These are phyloP conservation scores for Acanthiza pusilla DNA, from an alignment of 2,797 vertebrate genomes.

Conservation along the genomic window DNA sequence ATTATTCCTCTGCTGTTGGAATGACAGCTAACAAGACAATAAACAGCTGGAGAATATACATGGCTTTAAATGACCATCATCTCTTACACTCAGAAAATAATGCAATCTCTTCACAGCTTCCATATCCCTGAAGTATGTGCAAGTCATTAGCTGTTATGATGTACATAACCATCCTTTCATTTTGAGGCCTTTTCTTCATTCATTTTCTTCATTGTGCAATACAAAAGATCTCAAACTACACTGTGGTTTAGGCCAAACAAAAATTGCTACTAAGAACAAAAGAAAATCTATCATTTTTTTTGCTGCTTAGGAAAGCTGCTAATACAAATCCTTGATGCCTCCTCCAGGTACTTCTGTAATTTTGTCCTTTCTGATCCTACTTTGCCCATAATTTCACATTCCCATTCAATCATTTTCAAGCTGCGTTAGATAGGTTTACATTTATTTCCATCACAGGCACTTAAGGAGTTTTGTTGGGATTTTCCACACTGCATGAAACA, in stretches of 20 bases:
- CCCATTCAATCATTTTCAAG: not conserved
- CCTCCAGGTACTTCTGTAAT: not conserved
- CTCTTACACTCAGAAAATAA: not conserved
- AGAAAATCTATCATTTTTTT: not conserved
- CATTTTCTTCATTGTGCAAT: not conserved
- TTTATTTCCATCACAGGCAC: not conserved
- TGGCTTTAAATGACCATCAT: constrained; percentile 4
- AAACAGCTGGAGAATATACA: not conserved
- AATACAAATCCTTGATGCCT: not conserved
- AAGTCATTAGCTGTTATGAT: not conserved
- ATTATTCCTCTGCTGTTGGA: not conserved
- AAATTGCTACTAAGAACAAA: not conserved
- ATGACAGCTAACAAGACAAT: not conserved
- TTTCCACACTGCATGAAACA: not conserved
- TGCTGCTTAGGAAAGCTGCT: not conserved
- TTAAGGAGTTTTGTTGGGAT: not conserved
- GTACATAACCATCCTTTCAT: not conserved
- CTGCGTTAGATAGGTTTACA: not conserved
- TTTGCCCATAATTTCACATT: not conserved
- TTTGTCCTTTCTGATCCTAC: not conserved
- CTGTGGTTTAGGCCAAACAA: not conserved
- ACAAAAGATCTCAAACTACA: not conserved
- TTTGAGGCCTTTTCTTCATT: not conserved
- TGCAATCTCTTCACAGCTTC: not conserved
- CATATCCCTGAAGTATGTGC: not conserved